A percentile compares a stretch with the other conserved stretches of the same genome.
Evolutionary conservation across 2,888 invertebrate genomes (phyloP).

Genomic region (Oxycera nigricornis): DNA sequence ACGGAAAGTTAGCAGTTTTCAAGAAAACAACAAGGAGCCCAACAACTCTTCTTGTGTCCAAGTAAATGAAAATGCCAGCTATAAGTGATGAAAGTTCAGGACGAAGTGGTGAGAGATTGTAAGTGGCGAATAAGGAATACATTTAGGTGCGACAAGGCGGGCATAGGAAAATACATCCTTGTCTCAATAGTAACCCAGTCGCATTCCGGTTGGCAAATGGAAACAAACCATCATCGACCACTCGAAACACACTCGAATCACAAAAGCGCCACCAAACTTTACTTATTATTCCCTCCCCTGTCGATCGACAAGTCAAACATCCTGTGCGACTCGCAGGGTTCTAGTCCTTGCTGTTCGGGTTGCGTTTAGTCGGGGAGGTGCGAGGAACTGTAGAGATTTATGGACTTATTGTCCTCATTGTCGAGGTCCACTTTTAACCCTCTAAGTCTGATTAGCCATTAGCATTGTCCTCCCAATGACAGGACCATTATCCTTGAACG

Average conservation of each 20-base stretch:
- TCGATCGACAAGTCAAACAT: too few relatives aligned
- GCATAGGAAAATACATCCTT: slow-evolving; percentile 19
- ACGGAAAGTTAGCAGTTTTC: background rate
- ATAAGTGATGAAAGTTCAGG: slow-evolving; percentile 37
- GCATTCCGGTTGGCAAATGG: slow-evolving; percentile 21
- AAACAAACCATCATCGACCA: slow-evolving; percentile 19
- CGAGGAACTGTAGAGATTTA: too few relatives aligned
- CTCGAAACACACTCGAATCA: slow-evolving; percentile 25
- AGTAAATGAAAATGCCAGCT: background rate
- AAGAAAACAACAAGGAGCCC: background rate
- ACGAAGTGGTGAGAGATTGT: background rate
- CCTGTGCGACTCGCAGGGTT: too few relatives aligned
- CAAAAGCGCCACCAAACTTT: slow-evolving; percentile 23
- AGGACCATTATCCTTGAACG: slow-evolving; percentile 10
- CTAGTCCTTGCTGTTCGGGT: background rate
- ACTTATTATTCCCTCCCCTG: background rate
- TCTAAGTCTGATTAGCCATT: slow-evolving; percentile 39
- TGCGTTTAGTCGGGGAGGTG: too few relatives aligned
- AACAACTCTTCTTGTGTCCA: background rate
- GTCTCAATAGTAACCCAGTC: slow-evolving; percentile 18
- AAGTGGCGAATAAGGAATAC: background rate
- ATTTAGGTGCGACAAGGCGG: background rate
- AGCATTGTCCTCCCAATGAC: slow-evolving; percentile 31
- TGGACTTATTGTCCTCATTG: slow-evolving; percentile 4
- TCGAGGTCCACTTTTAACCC: slow-evolving; percentile 35